Evolutionary conservation across 2,113 vertebrate genomes (phyloP).

Genomic region (Gavialis gangeticus): DNA sequence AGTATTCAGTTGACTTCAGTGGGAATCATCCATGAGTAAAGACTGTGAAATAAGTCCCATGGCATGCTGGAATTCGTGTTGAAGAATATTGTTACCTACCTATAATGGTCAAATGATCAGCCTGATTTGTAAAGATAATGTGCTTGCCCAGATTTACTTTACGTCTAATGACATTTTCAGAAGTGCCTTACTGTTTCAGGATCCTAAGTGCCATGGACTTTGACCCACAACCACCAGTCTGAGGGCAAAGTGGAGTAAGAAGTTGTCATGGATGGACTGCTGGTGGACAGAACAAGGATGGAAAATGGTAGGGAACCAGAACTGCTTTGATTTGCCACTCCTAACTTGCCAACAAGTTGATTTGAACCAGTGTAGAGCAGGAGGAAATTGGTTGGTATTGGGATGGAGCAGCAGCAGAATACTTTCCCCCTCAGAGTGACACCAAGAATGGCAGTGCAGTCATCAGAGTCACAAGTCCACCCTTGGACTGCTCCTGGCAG

Average conservation of each 20-base stretch:
- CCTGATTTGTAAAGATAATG: background rate
- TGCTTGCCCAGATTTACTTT: background rate
- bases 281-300: background rate
- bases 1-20: background rate
- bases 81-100: background rate
- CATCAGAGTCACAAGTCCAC: background rate
- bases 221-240: background rate
- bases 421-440: background rate
- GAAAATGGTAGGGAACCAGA: background rate
- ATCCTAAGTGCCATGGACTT: background rate
- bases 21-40: background rate
- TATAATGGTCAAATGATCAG: background rate
- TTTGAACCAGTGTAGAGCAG: background rate
- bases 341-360: background rate
- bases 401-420: background rate
- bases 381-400: background rate
- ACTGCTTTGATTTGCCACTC: background rate
- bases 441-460: background rate
- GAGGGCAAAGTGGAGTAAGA: accelerated
- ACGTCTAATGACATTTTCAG: background rate
- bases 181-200: background rate
- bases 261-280: accelerated
- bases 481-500: background rate
- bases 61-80: background rate
- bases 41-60: background rate